These are phyloP conservation scores for Xylocopa sonorina DNA, from an alignment of 1,140 invertebrate species.

Conservation along the genomic window DNA sequence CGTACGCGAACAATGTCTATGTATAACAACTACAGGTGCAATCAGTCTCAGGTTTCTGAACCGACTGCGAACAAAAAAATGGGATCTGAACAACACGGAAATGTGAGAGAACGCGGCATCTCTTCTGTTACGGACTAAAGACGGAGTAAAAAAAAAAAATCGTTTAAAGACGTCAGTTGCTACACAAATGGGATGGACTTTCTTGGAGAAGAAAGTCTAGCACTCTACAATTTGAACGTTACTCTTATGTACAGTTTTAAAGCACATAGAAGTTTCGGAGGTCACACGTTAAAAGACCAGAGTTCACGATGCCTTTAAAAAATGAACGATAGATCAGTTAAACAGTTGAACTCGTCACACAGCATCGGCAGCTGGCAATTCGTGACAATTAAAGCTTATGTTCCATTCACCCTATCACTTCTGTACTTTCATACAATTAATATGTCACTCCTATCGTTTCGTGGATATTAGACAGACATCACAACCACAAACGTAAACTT, in stretches of 20 bases:
- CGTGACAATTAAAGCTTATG: constrained; percentile 25
- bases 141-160: constrained; percentile 2
- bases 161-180: background rate
- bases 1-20: constrained; percentile 67
- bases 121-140: background rate
- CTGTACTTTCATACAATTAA: constrained; percentile 32
- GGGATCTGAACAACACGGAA: constrained; percentile 34
- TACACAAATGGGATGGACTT: background rate
- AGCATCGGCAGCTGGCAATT: background rate
- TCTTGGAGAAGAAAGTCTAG: constrained; percentile 5
- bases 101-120: background rate
- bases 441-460: constrained; percentile 13
- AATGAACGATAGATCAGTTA: background rate
- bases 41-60: constrained; percentile 26
- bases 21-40: constrained; percentile 60
- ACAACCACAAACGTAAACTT: constrained; percentile 66
- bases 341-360: background rate
- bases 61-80: constrained; percentile 39
- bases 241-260: constrained; percentile 42
- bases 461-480: constrained; percentile 54
- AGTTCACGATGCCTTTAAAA: background rate
- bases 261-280: constrained; percentile 41
- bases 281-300: background rate
- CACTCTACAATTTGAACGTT: constrained; percentile 35
- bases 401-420: background rate